These are phyloP conservation scores for Drosophila sturtevanti DNA, from an alignment of 1,140 invertebrate species.

Conservation along the genomic window DNA sequence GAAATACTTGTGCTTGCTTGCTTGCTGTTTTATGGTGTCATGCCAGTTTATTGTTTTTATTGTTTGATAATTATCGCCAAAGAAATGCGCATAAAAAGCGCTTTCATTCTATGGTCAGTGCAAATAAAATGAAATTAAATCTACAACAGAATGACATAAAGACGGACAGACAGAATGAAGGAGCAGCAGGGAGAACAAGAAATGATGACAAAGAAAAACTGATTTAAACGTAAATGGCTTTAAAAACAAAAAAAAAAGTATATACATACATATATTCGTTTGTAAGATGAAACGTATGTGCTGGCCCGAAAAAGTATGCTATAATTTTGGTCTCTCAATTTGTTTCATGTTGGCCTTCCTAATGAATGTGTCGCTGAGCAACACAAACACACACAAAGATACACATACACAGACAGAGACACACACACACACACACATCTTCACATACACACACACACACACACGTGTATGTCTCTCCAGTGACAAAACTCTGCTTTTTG, in stretches of 20 bases:
- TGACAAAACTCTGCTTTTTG: constrained; percentile 41
- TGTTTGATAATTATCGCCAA: constrained; percentile 74
- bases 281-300: neutral
- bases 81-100: constrained; percentile 46
- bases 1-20: constrained; percentile 28
- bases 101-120: constrained; percentile 36
- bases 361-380: constrained; percentile 50
- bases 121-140: constrained; percentile 52
- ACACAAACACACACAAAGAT: constrained; percentile 4
- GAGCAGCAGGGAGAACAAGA: neutral
- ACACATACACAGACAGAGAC: no score
- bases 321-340: constrained; percentile 24
- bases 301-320: neutral
- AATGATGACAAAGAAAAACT: neutral
- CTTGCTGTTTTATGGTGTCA: constrained; percentile 57
- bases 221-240: neutral
- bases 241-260: neutral
- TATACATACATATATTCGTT: neutral
- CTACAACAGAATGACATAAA: neutral
- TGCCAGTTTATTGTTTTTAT: constrained; percentile 78
- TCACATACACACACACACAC: neutral
- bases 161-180: neutral
- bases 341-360: constrained; percentile 23
- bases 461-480: constrained; percentile 23
- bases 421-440: neutral